phyloP scores from a whole-genome alignment of 2,113 vertebrate genomes.

The Struthio camelus region DNA sequence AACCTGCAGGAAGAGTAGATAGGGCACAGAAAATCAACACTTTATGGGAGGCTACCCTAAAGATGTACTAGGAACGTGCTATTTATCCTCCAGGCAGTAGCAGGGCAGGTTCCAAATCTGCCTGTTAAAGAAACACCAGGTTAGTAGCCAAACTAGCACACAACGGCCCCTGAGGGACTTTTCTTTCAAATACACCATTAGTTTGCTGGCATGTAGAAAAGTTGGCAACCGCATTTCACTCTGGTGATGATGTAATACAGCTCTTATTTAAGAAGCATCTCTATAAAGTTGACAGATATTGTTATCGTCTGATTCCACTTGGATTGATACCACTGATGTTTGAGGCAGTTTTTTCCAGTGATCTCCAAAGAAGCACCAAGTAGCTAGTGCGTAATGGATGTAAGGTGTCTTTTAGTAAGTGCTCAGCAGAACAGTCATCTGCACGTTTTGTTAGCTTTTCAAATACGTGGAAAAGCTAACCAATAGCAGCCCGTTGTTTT shows the following conservation, averaged over 20 bases:
- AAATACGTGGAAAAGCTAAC: not conserved
- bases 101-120: constrained; percentile 4
- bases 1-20: constrained; percentile 7
- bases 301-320: not conserved
- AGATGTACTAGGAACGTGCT: not conserved
- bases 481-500: not conserved
- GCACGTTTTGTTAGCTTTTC: constrained; percentile 9
- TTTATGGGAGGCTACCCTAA: constrained; percentile 42
- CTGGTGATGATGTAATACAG: not conserved
- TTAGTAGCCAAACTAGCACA: constrained; percentile 37
- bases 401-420: not conserved
- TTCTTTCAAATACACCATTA: constrained; percentile 24
- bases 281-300: constrained; percentile 40
- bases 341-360: not conserved
- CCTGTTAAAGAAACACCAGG: constrained; percentile 4
- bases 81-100: constrained; percentile 24
- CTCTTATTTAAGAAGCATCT: constrained; percentile 35
- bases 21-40: constrained; percentile 20
- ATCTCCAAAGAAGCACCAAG: not conserved
- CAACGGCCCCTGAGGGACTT: constrained; percentile 28
- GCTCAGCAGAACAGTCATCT: not conserved
- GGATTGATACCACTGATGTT: not conserved
- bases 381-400: not conserved
- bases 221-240: constrained; percentile 30
- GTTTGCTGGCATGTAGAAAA: not conserved